Conservation (phyloP, 37 sponge, comb jelly and placozoan genomes). For the Crambe crambe region DNA sequence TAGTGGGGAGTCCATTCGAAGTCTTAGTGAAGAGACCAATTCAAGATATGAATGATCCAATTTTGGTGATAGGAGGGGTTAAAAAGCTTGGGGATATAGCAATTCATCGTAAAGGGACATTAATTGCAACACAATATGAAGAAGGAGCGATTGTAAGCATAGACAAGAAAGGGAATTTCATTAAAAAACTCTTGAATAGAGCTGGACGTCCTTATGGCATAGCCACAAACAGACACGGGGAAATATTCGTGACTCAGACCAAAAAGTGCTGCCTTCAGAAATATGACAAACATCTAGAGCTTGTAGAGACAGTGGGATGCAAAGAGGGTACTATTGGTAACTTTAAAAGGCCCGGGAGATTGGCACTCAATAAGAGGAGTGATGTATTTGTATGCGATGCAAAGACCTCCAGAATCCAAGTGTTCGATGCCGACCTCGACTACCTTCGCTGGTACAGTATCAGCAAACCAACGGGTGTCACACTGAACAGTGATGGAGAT, state of each 20-base stretch:
- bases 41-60: not conserved
- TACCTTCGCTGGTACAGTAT: not conserved
- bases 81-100: slow-evolving; percentile 6
- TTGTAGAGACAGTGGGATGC: not conserved
- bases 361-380: not conserved
- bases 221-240: not conserved
- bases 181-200: not conserved
- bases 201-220: not conserved
- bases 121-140: slow-evolving; percentile 3
- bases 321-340: not conserved
- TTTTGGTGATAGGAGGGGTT: not conserved
- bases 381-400: slow-evolving; percentile 6
- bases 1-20: not conserved
- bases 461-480: not conserved
- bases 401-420: slow-evolving; percentile 5
- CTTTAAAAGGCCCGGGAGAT: not conserved
- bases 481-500: not conserved
- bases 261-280: not conserved
- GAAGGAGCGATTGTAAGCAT: not conserved
- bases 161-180: not conserved
- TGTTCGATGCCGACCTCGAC: not conserved
- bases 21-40: not conserved
- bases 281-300: not conserved
- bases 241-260: not conserved
- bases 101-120: not conserved